Evolutionary conservation across 2,797 vertebrate genomes (phyloP).

Genomic region (Staurois parvus): DNA sequence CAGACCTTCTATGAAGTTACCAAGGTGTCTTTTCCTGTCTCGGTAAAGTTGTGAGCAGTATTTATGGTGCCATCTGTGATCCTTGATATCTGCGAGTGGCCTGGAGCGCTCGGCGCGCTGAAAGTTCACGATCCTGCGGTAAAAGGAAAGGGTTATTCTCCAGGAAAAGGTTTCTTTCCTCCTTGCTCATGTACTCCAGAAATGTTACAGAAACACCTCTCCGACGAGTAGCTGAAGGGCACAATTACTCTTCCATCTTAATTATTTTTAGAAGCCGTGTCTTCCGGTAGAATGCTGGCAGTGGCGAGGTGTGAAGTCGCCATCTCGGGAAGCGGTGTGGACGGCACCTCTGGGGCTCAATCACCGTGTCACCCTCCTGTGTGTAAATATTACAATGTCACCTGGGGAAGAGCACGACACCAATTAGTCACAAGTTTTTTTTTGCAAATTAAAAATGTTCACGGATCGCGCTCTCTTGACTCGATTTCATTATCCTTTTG

Average conservation of each 20-base stretch:
- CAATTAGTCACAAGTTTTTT: constrained; percentile 13
- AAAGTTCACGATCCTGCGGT: neutral
- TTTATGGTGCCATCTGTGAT: constrained; percentile 16
- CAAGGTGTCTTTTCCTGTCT: constrained; percentile 41
- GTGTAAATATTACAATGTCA: constrained; percentile 5
- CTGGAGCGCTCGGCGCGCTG: neutral
- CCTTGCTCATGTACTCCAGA: neutral
- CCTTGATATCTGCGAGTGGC: neutral
- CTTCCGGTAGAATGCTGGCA: neutral
- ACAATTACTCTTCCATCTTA: constrained; percentile 35
- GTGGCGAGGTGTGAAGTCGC: neutral
- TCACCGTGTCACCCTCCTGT: neutral
- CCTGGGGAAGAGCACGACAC: constrained; percentile 4
- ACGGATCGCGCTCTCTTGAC: neutral
- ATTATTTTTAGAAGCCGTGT: neutral
- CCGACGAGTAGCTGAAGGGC: too few species aligned
- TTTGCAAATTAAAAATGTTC: constrained; percentile 11
- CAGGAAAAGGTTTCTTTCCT: neutral
- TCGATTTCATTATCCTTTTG: neutral
- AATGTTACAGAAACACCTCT: neutral
- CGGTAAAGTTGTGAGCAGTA: neutral
- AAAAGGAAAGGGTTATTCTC: neutral
- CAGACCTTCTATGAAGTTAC: neutral
- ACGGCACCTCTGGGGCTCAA: neutral
- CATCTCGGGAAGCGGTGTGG: neutral